phyloP scores from a whole-genome alignment of 2,113 vertebrate genomes.

The Azemiops feae region DNA sequence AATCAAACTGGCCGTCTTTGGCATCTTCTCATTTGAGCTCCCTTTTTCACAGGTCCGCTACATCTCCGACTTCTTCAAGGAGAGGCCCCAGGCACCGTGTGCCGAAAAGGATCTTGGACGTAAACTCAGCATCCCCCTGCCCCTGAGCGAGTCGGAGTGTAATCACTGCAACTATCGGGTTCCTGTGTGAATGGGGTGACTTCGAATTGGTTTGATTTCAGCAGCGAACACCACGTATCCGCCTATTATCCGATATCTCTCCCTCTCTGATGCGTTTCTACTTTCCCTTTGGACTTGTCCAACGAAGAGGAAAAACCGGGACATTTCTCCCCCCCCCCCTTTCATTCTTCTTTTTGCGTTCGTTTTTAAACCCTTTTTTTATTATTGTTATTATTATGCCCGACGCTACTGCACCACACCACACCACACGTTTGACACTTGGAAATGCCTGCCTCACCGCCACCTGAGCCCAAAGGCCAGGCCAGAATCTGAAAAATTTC shows the following conservation, averaged over 20 bases:
- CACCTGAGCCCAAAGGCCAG: background rate
- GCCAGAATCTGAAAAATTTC: conserved; percentile 10
- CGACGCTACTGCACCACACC: background rate
- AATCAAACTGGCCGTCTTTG: background rate
- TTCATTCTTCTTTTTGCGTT: fast-evolving
- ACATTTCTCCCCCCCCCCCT: fast-evolving
- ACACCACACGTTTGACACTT: background rate
- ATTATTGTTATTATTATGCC: background rate
- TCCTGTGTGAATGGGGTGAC: conserved; percentile 63
- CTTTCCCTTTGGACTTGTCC: background rate
- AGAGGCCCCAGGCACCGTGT: conserved; percentile 62
- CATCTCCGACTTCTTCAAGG: conserved; percentile 90
- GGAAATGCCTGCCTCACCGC: background rate
- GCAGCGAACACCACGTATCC: background rate
- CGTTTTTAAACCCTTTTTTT: fast-evolving
- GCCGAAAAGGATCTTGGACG: conserved; percentile 69
- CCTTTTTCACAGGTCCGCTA: conserved; percentile 75
- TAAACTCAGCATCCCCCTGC: conserved; percentile 80
- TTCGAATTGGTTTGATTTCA: background rate
- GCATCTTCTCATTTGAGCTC: fast-evolving
- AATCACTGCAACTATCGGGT: conserved; percentile 80
- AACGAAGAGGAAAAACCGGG: too few relatives aligned
- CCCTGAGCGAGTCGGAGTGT: conserved; percentile 72
- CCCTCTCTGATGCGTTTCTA: fast-evolving
- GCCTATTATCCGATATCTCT: fast-evolving